A percentile compares a stretch with the other conserved stretches of the same genome.
These are phyloP conservation scores for Mesorhabditis belari DNA, from an alignment of 2,888 invertebrate genomes.

Conservation along the genomic window DNA sequence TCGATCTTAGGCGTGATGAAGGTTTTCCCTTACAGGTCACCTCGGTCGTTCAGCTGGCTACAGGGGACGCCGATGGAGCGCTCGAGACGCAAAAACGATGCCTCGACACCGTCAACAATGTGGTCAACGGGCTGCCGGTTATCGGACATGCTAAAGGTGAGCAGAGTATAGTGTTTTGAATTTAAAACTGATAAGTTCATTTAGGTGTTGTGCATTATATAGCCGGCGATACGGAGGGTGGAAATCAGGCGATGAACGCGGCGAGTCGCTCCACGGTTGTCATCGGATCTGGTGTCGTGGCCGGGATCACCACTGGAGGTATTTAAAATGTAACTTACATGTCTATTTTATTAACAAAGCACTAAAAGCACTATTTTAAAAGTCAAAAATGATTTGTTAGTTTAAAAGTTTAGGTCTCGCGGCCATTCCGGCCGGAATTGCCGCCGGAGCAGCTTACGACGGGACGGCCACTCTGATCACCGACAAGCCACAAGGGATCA, in stretches of 20 bases:
- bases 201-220: background rate
- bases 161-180: background rate
- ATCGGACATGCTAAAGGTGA: background rate
- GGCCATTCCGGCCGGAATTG: constrained; percentile 1
- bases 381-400: background rate
- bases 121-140: background rate
- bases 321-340: background rate
- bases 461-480: background rate
- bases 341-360: background rate
- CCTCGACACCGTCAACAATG: background rate
- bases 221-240: background rate
- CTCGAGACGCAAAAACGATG: no score
- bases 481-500: background rate
- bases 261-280: background rate
- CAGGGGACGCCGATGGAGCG: no score
- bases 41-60: no score
- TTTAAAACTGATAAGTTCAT: background rate
- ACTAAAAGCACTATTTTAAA: background rate
- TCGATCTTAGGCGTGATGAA: no score
- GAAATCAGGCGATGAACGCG: background rate
- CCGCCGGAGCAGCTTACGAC: background rate
- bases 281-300: background rate
- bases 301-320: background rate
- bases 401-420: background rate
- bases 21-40: no score